A percentile compares a stretch with the other conserved stretches of the same genome.
phyloP scores from a whole-genome alignment of 2,113 vertebrate genomes.

The Erythrocercus mccallii region DNA sequence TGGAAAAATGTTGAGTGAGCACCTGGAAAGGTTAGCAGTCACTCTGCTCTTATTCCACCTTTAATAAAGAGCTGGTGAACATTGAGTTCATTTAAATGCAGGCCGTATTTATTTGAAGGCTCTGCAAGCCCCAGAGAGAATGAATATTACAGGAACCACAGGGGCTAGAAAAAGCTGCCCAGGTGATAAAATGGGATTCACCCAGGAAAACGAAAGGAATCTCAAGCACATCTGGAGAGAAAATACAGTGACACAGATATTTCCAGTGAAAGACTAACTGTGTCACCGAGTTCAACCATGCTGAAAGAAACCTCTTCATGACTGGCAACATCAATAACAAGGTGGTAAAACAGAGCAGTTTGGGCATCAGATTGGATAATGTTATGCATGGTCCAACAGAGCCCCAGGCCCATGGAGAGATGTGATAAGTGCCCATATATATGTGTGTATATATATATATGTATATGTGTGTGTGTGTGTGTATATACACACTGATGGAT shows the following conservation, averaged over 20 bases:
- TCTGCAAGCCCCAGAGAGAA: neutral
- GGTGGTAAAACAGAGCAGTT: conserved; percentile 29
- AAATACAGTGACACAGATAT: conserved; percentile 12
- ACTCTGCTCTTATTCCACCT: neutral
- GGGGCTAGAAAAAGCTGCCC: neutral
- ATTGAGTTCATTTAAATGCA: conserved; percentile 8
- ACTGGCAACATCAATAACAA: conserved; percentile 40
- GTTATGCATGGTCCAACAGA: neutral
- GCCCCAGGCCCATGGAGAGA: neutral
- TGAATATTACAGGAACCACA: neutral
- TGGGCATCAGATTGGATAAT: neutral
- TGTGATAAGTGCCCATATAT: neutral
- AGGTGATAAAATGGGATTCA: conserved; percentile 3
- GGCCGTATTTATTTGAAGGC: neutral
- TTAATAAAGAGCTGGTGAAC: conserved; percentile 18
- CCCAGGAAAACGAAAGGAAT: neutral
- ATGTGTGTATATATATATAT: accelerated
- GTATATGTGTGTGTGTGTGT: accelerated
- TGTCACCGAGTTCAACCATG: conserved; percentile 1
- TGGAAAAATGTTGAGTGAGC: neutral
- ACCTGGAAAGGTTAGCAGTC: neutral
- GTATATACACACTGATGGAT: neutral
- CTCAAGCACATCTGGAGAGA: neutral
- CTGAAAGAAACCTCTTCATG: conserved; percentile 24
- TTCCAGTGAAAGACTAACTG: conserved; percentile 16